Evolutionary conservation across 2,888 invertebrate species (phyloP), one percentile per base, ranked within the genome.

Genomic region (Ophion ventricosus): DNA sequence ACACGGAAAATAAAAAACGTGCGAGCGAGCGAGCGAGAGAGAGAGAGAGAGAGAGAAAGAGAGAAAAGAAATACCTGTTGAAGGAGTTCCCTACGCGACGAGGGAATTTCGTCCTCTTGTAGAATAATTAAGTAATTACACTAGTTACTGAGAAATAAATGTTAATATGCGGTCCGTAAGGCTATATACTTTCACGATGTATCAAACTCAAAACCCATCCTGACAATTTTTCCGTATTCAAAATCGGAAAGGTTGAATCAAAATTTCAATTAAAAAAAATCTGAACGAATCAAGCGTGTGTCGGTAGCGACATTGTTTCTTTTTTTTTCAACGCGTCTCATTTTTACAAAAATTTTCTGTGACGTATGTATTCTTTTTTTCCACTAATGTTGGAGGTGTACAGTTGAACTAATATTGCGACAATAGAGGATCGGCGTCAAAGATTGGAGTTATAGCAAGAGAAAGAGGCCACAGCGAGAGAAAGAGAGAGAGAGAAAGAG

Each of bases 61-160:
- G 54, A 26, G 17, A 59, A 66, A 74, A 84, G 49, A 75, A 78
- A 79, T 61, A 81, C 70, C 78, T 81, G 81, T 75, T 82, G 84
- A 84, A 81, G 69, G 69, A 78, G 29, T 43, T 61, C 56, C 74
- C 77, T 79, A 23, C 54, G 63, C 26, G 77, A 80, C 81, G 63
- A 79, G 73, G 78, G 66, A 43, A 80, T 73, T 80, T 84, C 67
- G 57, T 78, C 84, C 82, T 84, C 82, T 80, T 78, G 80, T 84
- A 79, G 74, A 84, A 83, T 83, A n/a, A 81, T 76, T 76, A 75
- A 82, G 54, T 81, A 85, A 86, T 83, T 82, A 85, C 79, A 88
- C 90, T 89, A 90, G 88, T 90, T 88, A 88, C 87, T 82, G 88
- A 89, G 49, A 76, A 89, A 90, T 92, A 89, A 91, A 91, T 91